Conservation (phyloP, 2,888 invertebrate genomes). For the Hecatera dysodea region DNA sequence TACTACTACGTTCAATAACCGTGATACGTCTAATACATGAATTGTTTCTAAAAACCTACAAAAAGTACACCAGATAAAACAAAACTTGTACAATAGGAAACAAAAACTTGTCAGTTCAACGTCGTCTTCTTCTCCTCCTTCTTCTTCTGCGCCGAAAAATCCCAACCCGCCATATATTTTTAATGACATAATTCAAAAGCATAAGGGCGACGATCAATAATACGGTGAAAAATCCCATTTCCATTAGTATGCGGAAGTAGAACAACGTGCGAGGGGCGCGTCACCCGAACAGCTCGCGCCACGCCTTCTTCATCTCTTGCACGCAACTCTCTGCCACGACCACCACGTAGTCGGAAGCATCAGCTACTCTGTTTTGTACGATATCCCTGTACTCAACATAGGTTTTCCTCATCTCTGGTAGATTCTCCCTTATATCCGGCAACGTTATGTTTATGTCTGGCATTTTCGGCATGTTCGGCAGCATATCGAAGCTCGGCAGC, state of each 20-base stretch:
- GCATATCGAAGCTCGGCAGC: slow-evolving; percentile 73
- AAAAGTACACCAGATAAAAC: not conserved
- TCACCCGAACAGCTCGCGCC: slow-evolving; percentile 83
- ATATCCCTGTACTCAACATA: slow-evolving; percentile 86
- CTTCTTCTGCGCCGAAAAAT: slow-evolving; percentile 17
- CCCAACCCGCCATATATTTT: slow-evolving; percentile 29
- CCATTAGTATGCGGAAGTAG: slow-evolving; percentile 32
- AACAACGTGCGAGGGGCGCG: slow-evolving; percentile 9
- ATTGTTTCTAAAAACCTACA: not conserved
- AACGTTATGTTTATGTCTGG: slow-evolving; percentile 80
- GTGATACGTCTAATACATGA: slow-evolving; percentile 14
- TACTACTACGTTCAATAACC: slow-evolving; percentile 15
- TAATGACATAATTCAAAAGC: slow-evolving; percentile 18
- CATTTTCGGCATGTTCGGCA: slow-evolving; percentile 76
- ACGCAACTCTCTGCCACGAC: slow-evolving; percentile 89
- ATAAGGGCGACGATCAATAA: slow-evolving; percentile 4
- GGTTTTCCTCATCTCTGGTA: slow-evolving; percentile 82
- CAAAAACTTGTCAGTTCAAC: not conserved
- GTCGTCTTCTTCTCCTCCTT: not conserved
- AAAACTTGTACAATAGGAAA: not conserved
- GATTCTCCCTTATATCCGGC: slow-evolving; percentile 78
- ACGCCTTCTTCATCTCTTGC: slow-evolving; percentile 84
- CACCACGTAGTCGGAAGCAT: slow-evolving; percentile 88
- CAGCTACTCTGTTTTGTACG: slow-evolving; percentile 87
- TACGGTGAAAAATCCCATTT: slow-evolving; percentile 29